A percentile compares a stretch with the other conserved stretches of the same genome.
phyloP scores from a whole-genome alignment of 2,113 vertebrate genomes.

The Nerophis lumbriciformis region DNA sequence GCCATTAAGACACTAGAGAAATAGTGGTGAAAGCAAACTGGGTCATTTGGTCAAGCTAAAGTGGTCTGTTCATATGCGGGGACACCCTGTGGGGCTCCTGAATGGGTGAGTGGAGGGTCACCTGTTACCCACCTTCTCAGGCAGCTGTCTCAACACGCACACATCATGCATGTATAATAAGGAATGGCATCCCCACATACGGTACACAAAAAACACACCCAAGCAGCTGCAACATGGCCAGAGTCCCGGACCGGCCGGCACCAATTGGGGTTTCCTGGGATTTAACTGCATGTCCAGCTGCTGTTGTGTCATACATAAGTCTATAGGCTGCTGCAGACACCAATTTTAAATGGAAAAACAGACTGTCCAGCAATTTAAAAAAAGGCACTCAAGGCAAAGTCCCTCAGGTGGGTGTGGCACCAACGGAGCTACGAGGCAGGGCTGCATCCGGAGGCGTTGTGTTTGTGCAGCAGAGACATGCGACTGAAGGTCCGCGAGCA shows the following conservation, averaged over 20 bases:
- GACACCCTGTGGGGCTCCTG: slow-evolving; percentile 14
- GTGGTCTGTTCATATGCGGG: slow-evolving; percentile 27
- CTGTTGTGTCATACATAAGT: slow-evolving; percentile 32
- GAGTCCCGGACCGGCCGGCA: slow-evolving; percentile 74
- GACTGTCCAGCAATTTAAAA: slow-evolving; percentile 9
- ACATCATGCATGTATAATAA: slow-evolving; percentile 68
- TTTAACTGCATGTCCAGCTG: slow-evolving; percentile 66
- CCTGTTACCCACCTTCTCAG: slow-evolving; percentile 62
- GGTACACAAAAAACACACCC: slow-evolving; percentile 50
- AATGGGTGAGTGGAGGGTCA: slow-evolving; percentile 31
- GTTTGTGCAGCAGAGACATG: slow-evolving; percentile 97
- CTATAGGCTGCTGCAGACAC: slow-evolving; percentile 12
- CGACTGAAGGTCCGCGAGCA: slow-evolving; percentile 96
- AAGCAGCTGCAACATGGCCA: slow-evolving; percentile 69
- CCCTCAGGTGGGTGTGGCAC: neutral
- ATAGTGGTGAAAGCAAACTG: slow-evolving; percentile 13
- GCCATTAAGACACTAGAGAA: slow-evolving; percentile 4
- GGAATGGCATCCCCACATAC: slow-evolving; percentile 64
- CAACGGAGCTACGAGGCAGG: slow-evolving; percentile 69
- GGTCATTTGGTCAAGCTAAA: slow-evolving; percentile 47
- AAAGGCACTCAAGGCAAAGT: slow-evolving; percentile 38
- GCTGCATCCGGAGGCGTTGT: slow-evolving; percentile 82
- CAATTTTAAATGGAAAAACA: neutral
- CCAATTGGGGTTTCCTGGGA: slow-evolving; percentile 66
- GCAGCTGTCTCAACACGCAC: slow-evolving; percentile 74